Base-by-base conservation (phyloP, 2,888 invertebrate genomes). In the Trissoscelio sp. region DNA sequence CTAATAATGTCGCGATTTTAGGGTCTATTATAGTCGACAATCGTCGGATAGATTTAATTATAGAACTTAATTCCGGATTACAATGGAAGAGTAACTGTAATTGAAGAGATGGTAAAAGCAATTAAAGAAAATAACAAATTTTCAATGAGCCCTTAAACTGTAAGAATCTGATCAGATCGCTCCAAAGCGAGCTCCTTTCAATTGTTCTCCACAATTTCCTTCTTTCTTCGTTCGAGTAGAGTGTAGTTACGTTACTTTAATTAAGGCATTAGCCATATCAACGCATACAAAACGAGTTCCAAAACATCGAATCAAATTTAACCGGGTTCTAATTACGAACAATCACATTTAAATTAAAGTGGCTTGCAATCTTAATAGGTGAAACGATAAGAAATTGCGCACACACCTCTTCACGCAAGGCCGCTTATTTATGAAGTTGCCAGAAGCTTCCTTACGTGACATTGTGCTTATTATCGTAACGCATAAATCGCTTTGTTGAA, bases 391-490 rank as follows among this genome's bases (percentile, higher is more conserved):
- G 69, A 34, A 55, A 67, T 51, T 58, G 75, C 58, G 66, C 66
- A 18, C 75, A 62, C 74, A 51, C 55, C 60, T 66, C 58, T 72
- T 66, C 66, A 62, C 51, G 75, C 75, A 46, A 75, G 69, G 70
- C 58, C 51, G 39, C 37, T 75, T 74, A 67, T 67, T 72, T 66
- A 69, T 75, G 70, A 75, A 74, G 60, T 75, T 75, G 44, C 80
- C 48, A 75, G 72, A 81, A 75, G 62, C 74, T 75, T 75, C 72
- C 72, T 75, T 72, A 66, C 79, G 79, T 69, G 79, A 66, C 55
- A 64, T 64, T 58, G 64, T 42, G 16, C 70, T 70, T 75, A 79
- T 79, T 79, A 73, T 79, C 73, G 72, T 67, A 64, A 79, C 46
- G 53, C 48, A 73, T 79, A 62, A 79, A 73, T 79, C 69, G 73